These are phyloP conservation scores for Salvelinus fontinalis DNA, from an alignment of 2,113 vertebrate genomes.

Conservation along the genomic window DNA sequence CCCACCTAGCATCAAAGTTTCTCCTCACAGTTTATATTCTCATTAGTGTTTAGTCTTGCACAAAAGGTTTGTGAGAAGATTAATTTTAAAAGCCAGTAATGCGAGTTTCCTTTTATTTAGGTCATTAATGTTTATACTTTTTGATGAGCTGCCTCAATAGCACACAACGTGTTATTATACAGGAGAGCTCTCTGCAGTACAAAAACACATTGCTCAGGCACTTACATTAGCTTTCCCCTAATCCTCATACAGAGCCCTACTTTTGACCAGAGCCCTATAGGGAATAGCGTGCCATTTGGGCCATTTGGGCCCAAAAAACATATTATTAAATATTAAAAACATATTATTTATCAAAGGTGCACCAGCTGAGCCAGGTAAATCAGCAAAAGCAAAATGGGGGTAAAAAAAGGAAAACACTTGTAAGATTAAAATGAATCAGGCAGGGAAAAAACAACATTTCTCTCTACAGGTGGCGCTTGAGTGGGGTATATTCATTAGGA, in stretches of 20 bases:
- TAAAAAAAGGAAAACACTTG: constrained; percentile 2
- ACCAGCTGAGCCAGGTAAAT: constrained; percentile 17
- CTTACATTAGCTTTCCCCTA: constrained; percentile 10
- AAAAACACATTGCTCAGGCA: constrained; percentile 10
- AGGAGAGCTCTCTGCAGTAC: background rate
- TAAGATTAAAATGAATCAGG: constrained; percentile 10
- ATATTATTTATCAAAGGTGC: constrained; percentile 29
- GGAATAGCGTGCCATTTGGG: too few species aligned
- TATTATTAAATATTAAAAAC: constrained; percentile 32
- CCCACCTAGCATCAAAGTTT: background rate
- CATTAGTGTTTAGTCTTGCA: background rate
- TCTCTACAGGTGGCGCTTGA: background rate
- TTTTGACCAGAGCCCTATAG: too few species aligned
- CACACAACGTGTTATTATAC: background rate
- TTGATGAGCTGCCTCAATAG: constrained; percentile 11
- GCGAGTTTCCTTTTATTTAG: background rate
- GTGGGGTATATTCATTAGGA: constrained; percentile 32
- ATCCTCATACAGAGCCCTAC: too few species aligned
- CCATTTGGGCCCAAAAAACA: too few species aligned
- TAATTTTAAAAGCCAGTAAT: background rate
- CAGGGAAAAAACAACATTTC: background rate
- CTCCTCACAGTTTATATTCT: background rate
- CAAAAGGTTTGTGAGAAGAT: background rate
- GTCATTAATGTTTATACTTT: constrained; percentile 9
- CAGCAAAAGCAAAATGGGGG: background rate